These are phyloP conservation scores for Manis crassicaudata DNA, from an alignment of 2,797 vertebrate species.

Conservation along the genomic window DNA sequence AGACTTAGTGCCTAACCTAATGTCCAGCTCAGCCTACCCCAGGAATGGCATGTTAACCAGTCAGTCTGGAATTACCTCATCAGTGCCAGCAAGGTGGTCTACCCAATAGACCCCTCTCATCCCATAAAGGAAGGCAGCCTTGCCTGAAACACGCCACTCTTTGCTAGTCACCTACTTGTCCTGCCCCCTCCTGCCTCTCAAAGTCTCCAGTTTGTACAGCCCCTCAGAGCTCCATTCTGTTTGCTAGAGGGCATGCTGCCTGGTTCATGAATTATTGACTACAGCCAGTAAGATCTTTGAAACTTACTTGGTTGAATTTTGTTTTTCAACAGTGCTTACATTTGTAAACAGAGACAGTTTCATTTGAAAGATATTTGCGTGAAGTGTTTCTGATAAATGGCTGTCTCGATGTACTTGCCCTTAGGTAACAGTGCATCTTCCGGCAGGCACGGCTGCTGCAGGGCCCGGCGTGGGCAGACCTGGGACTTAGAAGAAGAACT, in stretches of 20 bases:
- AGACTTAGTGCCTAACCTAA: no score
- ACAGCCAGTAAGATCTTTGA: not conserved
- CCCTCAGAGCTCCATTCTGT: not conserved
- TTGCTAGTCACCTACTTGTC: not conserved
- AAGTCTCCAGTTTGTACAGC: not conserved
- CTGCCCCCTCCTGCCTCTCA: not conserved
- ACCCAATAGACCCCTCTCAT: not conserved
- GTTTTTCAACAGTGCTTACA: not conserved
- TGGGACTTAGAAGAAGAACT: not conserved
- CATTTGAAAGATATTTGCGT: not conserved
- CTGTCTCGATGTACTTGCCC: not conserved
- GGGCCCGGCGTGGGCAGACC: not conserved
- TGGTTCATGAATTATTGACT: not conserved
- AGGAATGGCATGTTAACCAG: not conserved
- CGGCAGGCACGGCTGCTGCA: not conserved
- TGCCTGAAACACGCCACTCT: not conserved
- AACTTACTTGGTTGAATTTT: not conserved
- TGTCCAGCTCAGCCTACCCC: not conserved
- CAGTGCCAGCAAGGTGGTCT: not conserved
- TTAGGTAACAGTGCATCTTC: not conserved
- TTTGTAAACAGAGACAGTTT: not conserved
- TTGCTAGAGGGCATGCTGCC: not conserved
- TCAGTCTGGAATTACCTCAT: not conserved
- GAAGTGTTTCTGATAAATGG: not conserved
- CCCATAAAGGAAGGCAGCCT: not conserved